Evolutionary conservation across 2,888 invertebrate genomes (phyloP), one percentile per base, ranked within the genome.

Genomic region (Eudiplozoon nipponicum): DNA sequence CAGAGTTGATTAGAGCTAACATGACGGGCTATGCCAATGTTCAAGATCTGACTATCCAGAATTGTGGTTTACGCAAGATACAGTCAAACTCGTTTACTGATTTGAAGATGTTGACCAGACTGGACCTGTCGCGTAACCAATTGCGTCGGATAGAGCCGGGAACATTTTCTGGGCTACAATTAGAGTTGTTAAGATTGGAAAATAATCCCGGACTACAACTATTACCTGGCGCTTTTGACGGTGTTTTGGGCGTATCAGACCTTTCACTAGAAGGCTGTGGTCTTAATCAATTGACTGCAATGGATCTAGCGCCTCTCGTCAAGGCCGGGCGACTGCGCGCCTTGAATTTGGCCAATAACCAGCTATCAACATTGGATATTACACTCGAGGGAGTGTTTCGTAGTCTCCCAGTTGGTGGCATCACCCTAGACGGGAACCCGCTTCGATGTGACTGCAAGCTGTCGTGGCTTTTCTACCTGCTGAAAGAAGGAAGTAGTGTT

Each of bases 31-130:
- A 34, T n/a, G 21, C 21, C 17, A 3, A 3, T 3, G 19, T 34
- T n/a, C 19, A 34, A 15, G 3, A n/a, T n/a, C 13, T 34, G n/a
- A 34, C 34, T 9, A 34, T 34, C 5, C 34, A 19, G n/a, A 34
- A 34, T 34, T 34, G 34, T 19, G 20, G 34, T 3, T 15, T 34
- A 21, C 9, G 9, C 19, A 21, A 34, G 21, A 34, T 34, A 9
- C 20, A 34, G n/a, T 34, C 34, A n/a, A 21, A 34, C 19, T 34
- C 34, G 4, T 34, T 34, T 19, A n/a, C 34, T 3, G 20, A 34
- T 34, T n/a, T 34, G 3, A 15, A 20, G 3, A 19, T 20, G 19
- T n/a, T 34, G 11, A 34, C 17, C 3, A 21, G 21, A 15, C 19
- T 34, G 34, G 34, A 34, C 21, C 20, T 34, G 3, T 34, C 34